Percentiles rank a stretch among this genome's conserved stretches.
These are phyloP conservation scores for Myotis findleyi DNA, from an alignment of 2,797 vertebrate species.

Conservation along the genomic window DNA sequence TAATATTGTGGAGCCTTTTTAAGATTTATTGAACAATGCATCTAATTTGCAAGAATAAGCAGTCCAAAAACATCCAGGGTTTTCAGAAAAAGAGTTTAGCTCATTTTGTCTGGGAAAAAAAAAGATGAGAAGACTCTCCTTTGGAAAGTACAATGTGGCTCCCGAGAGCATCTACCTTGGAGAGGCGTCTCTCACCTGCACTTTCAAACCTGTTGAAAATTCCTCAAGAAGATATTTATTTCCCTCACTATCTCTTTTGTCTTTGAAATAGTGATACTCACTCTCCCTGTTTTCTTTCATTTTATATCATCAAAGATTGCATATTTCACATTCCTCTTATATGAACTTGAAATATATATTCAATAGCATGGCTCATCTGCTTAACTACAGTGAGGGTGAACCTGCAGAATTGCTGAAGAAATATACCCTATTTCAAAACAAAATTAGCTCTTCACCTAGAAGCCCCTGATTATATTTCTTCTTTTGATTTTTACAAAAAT, in stretches of 20 bases:
- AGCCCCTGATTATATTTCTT: neutral
- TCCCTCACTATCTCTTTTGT: constrained; percentile 34
- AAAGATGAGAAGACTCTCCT: neutral
- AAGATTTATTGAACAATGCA: neutral
- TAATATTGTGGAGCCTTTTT: neutral
- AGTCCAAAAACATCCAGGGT: neutral
- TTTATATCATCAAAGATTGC: constrained; percentile 43
- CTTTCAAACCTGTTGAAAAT: constrained; percentile 58
- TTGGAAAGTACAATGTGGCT: constrained; percentile 44
- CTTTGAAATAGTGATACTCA: constrained; percentile 47
- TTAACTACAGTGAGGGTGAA: constrained; percentile 44
- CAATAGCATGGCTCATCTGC: neutral
- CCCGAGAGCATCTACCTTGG: constrained; percentile 28
- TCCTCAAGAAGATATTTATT: neutral
- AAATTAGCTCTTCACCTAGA: neutral
- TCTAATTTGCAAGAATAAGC: neutral
- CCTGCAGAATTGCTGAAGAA: neutral
- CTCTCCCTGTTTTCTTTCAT: constrained; percentile 8
- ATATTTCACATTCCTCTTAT: constrained; percentile 23
- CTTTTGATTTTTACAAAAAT: neutral
- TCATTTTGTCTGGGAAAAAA: constrained; percentile 24
- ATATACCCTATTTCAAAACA: constrained; percentile 12
- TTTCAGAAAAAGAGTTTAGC: neutral
- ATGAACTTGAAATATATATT: constrained; percentile 49
- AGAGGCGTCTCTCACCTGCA: constrained; percentile 41